Evolutionary conservation across 2,113 vertebrate species (phyloP).

Genomic region (Odontesthes bonariensis): DNA sequence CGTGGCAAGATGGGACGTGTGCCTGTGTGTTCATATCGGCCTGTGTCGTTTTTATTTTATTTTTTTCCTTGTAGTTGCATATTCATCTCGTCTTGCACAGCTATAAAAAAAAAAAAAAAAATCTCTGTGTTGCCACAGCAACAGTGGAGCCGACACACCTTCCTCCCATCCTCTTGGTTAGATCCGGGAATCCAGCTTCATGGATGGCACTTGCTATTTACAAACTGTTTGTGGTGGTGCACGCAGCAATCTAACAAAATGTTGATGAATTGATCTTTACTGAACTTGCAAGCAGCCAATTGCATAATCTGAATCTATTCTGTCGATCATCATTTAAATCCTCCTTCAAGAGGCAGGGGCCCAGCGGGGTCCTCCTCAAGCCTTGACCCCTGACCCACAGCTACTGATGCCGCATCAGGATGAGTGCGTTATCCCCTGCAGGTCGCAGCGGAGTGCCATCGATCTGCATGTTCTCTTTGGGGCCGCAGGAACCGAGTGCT

Average conservation of each 20-base stretch:
- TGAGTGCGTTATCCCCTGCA: conserved; percentile 33
- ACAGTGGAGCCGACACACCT: conserved; percentile 10
- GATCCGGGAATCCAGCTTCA: background rate
- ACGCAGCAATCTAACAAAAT: background rate
- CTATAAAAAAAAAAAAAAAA: background rate
- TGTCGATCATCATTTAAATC: background rate
- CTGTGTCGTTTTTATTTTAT: background rate
- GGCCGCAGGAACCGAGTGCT: conserved; percentile 18
- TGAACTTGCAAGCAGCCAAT: background rate
- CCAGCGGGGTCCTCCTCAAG: conserved; percentile 19
- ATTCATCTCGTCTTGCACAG: conserved; percentile 6
- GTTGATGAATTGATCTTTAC: background rate
- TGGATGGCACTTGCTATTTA: background rate
- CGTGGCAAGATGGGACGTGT: background rate
- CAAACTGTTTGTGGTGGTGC: background rate
- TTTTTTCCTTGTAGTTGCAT: conserved; percentile 24
- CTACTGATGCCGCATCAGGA: conserved; percentile 29
- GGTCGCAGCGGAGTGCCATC: conserved; percentile 37
- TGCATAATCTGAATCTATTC: conserved; percentile 19
- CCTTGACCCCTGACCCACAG: conserved; percentile 42
- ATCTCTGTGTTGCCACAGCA: background rate
- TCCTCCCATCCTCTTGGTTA: background rate
- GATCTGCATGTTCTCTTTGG: conserved; percentile 45
- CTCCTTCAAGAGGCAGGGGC: conserved; percentile 24
- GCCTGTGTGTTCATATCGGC: background rate